Evolutionary conservation across 1,140 invertebrate species (phyloP).

Genomic region (Lordiphosa clarofinis): DNA sequence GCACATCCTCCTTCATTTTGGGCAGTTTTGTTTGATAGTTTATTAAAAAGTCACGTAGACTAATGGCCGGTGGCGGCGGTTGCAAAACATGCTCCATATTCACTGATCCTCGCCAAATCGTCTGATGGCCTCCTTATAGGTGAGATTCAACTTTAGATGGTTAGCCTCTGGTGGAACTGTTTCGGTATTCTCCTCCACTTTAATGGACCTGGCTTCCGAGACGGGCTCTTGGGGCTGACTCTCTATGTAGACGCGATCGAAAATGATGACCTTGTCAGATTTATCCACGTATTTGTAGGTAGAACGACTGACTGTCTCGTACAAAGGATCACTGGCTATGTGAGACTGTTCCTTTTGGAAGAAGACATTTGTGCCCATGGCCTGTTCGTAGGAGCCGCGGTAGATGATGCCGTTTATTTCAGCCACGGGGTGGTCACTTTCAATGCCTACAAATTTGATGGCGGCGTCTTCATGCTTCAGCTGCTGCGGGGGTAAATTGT

Average conservation of each 20-base stretch:
- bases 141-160: slow-evolving; percentile 46
- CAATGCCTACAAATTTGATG: slow-evolving; percentile 81
- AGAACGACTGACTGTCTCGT: slow-evolving; percentile 79
- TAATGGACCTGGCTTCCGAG: slow-evolving; percentile 6
- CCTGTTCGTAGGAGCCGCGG: slow-evolving; percentile 80
- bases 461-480: slow-evolving; percentile 55
- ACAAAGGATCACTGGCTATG: slow-evolving; percentile 79
- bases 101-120: slow-evolving; percentile 65
- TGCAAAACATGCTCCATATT: slow-evolving; percentile 33
- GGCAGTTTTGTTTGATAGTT: slow-evolving; percentile 33
- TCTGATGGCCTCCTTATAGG: slow-evolving; percentile 56
- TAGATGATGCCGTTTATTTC: slow-evolving; percentile 81
- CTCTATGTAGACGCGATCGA: slow-evolving; percentile 81
- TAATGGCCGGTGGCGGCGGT: slow-evolving; percentile 19
- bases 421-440: slow-evolving; percentile 81
- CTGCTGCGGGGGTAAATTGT: slow-evolving; percentile 58
- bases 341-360: slow-evolving; percentile 80
- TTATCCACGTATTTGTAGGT: slow-evolving; percentile 80
- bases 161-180: slow-evolving; percentile 8
- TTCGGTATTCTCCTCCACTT: slow-evolving; percentile 11
- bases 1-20: too few species aligned
- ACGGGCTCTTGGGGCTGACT: slow-evolving; percentile 23
- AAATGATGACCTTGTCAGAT: slow-evolving; percentile 81
- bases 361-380: slow-evolving; percentile 81
- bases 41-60: slow-evolving; percentile 32